Evolutionary conservation across 2,797 vertebrate species (phyloP).

Genomic region (Scolopax rusticola): DNA sequence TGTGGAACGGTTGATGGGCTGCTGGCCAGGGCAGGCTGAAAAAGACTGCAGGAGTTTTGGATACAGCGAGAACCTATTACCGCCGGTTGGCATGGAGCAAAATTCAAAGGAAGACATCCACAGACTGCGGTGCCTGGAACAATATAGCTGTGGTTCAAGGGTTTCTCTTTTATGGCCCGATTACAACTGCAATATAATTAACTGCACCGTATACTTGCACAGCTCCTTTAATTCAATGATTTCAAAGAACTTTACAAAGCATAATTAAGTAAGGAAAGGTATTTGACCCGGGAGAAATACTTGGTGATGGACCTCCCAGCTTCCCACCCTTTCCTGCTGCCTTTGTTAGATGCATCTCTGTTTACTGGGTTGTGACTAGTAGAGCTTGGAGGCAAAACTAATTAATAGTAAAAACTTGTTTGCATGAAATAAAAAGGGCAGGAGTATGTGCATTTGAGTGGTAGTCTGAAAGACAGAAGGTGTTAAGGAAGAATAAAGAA

Average conservation of each 20-base stretch:
- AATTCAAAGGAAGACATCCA: constrained; percentile 23
- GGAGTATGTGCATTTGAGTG: background rate
- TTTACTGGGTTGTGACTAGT: background rate
- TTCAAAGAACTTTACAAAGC: background rate
- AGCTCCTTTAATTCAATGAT: background rate
- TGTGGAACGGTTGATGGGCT: constrained; percentile 4
- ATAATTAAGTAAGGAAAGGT: background rate
- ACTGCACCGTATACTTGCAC: background rate
- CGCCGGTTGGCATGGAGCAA: background rate
- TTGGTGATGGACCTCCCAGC: background rate
- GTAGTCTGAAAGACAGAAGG: background rate
- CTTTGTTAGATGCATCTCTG: background rate
- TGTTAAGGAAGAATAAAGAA: background rate
- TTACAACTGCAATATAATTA: constrained; percentile 34
- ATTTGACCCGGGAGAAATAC: background rate
- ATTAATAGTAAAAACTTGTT: background rate
- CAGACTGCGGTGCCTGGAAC: background rate
- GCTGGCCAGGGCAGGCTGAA: background rate
- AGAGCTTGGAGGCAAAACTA: background rate
- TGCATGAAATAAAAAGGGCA: background rate
- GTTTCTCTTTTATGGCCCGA: constrained; percentile 34
- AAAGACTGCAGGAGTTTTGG: constrained; percentile 38
- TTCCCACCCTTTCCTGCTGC: background rate
- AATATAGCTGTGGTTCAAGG: constrained; percentile 14
- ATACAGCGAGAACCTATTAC: constrained; percentile 30